Base-by-base conservation (phyloP, 53 echinoderm and acorn worm genomes). In the Astropecten irregularis region DNA sequence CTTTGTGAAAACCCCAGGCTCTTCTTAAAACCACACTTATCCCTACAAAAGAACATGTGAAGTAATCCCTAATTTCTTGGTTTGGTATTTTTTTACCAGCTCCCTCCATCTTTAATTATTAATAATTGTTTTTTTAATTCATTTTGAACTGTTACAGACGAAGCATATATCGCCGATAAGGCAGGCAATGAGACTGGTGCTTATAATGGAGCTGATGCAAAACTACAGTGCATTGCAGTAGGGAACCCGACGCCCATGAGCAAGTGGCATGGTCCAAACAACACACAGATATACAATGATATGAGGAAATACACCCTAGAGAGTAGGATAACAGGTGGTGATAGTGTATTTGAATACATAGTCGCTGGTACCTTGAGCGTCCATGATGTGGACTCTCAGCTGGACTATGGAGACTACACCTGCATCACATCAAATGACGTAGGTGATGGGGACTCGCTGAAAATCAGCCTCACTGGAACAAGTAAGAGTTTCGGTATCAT, bases 211-310 rank as follows among this genome's bases (percentile, higher is more conserved):
- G 71, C 36, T 3, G 49, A 48, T 4, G 63, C 71, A 19, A 11
- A 28, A n/a, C 61, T 87, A 18, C 47, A 44, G 9, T 87, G 87
- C 71, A 51, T 19, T 14, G 87, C 62, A 0, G 40, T 18, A 16
- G 69, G 69, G 19, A 62, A 87, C 27, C 87, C 87, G n/a, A 13
- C 13, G 8, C 69, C 87, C 2, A 48, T 19, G 9, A 70, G 81
- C 68, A 53, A 66, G 39, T 87, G 87, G 87, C 71, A 49, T 48
- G 30, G 38, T 38, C 87, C 71, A 22, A 62, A 70, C 57, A 62
- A 59, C 63, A 60, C 61, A 10, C 26, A 37, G 60, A 71, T 81
- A 29, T 37, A 34, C 10, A 48, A 25, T 69, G 16, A 48, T 3
- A 20, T 4, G 9, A 27, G 6, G 6, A 69, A 9, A 29, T 15